phyloP scores from a whole-genome alignment of 2,888 invertebrate species.

The Tenthredo scrophulariae region DNA sequence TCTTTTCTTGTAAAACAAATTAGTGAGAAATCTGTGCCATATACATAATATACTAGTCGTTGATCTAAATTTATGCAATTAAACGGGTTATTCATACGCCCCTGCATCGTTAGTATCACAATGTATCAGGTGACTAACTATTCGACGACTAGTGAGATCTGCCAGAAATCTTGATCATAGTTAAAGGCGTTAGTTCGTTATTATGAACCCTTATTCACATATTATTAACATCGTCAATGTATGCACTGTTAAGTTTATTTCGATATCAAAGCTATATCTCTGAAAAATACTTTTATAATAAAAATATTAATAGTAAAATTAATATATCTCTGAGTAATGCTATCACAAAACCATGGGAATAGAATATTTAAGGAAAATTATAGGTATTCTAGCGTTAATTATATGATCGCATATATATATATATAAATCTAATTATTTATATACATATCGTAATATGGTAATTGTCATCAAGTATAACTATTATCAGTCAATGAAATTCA shows the following conservation, averaged over 20 bases:
- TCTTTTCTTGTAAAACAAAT: not conserved
- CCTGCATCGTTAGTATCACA: constrained; percentile 37
- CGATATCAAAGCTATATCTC: constrained; percentile 45
- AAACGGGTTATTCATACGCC: not conserved
- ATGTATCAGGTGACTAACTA: constrained; percentile 39
- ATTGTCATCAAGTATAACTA: constrained; percentile 23
- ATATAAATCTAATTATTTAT: constrained; percentile 47
- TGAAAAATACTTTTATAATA: constrained; percentile 52
- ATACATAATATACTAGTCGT: constrained; percentile 38
- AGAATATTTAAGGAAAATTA: constrained; percentile 54
- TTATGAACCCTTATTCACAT: constrained; percentile 30
- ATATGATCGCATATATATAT: not conserved
- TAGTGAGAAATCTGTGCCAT: not conserved
- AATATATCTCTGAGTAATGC: constrained; percentile 58
- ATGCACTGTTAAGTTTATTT: constrained; percentile 28
- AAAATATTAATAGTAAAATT: constrained; percentile 51
- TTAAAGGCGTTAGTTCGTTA: not conserved
- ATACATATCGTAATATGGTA: constrained; percentile 34
- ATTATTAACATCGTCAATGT: constrained; percentile 3
- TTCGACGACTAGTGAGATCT: constrained; percentile 47
- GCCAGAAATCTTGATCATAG: constrained; percentile 20
- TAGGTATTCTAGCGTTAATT: constrained; percentile 39
- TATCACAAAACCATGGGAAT: constrained; percentile 60
- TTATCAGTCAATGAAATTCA: constrained; percentile 9
- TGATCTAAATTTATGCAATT: constrained; percentile 9